Conservation (phyloP, 1,140 invertebrate genomes). For the Drosophila punjabiensis region DNA sequence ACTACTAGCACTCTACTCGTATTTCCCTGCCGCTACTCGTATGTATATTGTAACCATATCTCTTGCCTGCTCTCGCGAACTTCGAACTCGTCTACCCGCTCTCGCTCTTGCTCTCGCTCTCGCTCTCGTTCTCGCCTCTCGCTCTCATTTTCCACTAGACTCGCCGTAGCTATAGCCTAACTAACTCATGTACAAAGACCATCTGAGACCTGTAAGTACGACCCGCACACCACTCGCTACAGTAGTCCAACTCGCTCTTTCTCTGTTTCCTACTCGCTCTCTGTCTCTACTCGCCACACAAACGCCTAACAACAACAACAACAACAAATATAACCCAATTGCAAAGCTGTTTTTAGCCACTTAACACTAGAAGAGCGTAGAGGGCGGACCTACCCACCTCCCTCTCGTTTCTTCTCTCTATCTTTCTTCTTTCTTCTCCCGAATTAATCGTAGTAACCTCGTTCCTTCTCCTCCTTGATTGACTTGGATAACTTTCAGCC, state of each 20-base stretch:
- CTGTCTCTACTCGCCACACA: slow-evolving; percentile 17
- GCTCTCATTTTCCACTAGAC: slow-evolving; percentile 43
- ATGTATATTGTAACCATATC: slow-evolving; percentile 57
- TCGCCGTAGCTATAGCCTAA: slow-evolving; percentile 61
- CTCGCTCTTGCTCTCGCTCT: slow-evolving; percentile 9
- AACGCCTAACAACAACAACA: slow-evolving; percentile 13
- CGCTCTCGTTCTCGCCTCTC: slow-evolving; percentile 5
- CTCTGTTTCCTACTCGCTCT: slow-evolving; percentile 30
- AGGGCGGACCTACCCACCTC: background rate
- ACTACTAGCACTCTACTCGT: slow-evolving; percentile 18
- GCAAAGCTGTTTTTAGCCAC: slow-evolving; percentile 9
- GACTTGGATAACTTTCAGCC: slow-evolving; percentile 32
- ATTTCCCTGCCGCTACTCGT: slow-evolving; percentile 39
- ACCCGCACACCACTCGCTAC: slow-evolving; percentile 40
- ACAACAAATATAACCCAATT: slow-evolving; percentile 2
- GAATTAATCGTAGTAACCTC: slow-evolving; percentile 41
- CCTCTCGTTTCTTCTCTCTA: slow-evolving; percentile 3
- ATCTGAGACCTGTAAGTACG: slow-evolving; percentile 67
- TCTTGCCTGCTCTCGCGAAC: slow-evolving; percentile 62
- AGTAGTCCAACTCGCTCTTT: slow-evolving; percentile 50
- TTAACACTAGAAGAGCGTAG: slow-evolving; percentile 7
- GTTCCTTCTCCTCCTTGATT: slow-evolving; percentile 14
- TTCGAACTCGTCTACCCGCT: slow-evolving; percentile 31
- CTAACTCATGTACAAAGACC: slow-evolving; percentile 65
- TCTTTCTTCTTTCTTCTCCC: slow-evolving; percentile 21